Evolutionary conservation across 2,888 invertebrate species (phyloP).

Genomic region (Melikaiella ostensackeni): DNA sequence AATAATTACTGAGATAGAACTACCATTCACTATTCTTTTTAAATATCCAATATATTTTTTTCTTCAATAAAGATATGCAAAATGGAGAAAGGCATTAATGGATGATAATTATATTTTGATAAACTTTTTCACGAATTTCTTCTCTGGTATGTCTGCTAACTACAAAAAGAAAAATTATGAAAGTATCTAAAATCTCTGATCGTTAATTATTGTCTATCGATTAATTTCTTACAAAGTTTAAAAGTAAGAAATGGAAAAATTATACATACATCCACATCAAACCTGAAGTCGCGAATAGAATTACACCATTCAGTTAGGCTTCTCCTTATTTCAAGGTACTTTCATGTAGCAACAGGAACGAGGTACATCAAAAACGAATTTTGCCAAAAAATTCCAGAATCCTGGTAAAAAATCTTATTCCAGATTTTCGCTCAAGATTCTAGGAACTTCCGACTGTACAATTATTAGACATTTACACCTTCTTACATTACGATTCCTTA

Average conservation of each 20-base stretch:
- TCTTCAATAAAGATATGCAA: constrained; percentile 8
- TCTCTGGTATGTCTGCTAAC: background rate
- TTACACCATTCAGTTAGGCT: constrained; percentile 29
- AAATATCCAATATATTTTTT: background rate
- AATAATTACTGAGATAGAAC: background rate
- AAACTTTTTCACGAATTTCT: background rate
- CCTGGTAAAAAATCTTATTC: background rate
- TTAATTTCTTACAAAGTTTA: constrained; percentile 4
- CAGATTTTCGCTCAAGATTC: background rate
- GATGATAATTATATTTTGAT: background rate
- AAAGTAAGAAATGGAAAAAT: constrained; percentile 1
- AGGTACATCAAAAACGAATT: constrained; percentile 36
- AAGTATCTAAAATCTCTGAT: background rate
- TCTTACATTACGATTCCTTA: background rate
- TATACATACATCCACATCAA: background rate
- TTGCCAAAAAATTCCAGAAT: background rate
- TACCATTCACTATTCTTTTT: background rate
- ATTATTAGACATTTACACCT: constrained; percentile 30
- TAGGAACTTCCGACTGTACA: background rate
- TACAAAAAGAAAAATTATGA: constrained; percentile 21
- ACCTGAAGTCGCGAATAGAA: constrained; percentile 25
- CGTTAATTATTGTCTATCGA: constrained; percentile 32
- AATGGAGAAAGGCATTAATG: background rate
- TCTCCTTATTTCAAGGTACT: constrained; percentile 38
- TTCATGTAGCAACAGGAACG: constrained; percentile 29